Conservation (phyloP, 2,888 invertebrate genomes). For the Coleophora flavipennella region DNA sequence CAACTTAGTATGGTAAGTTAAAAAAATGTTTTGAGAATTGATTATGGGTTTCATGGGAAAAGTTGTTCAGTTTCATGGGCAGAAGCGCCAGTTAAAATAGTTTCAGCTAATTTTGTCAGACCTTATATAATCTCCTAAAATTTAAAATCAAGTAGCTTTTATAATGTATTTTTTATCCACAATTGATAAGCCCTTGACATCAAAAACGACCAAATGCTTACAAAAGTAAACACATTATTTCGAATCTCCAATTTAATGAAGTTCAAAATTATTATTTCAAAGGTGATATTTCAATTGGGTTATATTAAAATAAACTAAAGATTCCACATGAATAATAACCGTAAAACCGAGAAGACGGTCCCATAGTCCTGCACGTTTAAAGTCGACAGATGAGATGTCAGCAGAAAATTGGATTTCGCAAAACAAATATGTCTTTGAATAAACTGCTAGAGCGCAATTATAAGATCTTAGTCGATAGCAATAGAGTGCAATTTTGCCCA, state of each 20-base stretch:
- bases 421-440: constrained; percentile 70
- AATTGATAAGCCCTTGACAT: too few species aligned
- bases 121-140: too few species aligned
- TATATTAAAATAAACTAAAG: constrained; percentile 29
- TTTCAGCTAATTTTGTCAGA: too few species aligned
- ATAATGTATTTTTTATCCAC: too few species aligned
- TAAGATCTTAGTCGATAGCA: constrained; percentile 13
- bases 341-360: constrained; percentile 62
- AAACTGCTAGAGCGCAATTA: constrained; percentile 24
- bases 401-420: constrained; percentile 73
- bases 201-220: too few species aligned
- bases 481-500: constrained; percentile 24
- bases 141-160: too few species aligned
- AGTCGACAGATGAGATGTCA: constrained; percentile 72
- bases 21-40: too few species aligned
- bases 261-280: constrained; percentile 15
- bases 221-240: too few species aligned
- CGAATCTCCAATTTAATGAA: background rate
- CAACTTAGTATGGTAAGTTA: too few species aligned
- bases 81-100: too few species aligned
- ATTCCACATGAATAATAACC: constrained; percentile 48
- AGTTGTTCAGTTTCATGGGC: too few species aligned
- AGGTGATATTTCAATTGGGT: constrained; percentile 25
- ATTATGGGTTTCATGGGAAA: too few species aligned
- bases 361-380: constrained; percentile 60